Evolutionary conservation across 2,113 vertebrate species (phyloP).

Genomic region (Zapornia atra): DNA sequence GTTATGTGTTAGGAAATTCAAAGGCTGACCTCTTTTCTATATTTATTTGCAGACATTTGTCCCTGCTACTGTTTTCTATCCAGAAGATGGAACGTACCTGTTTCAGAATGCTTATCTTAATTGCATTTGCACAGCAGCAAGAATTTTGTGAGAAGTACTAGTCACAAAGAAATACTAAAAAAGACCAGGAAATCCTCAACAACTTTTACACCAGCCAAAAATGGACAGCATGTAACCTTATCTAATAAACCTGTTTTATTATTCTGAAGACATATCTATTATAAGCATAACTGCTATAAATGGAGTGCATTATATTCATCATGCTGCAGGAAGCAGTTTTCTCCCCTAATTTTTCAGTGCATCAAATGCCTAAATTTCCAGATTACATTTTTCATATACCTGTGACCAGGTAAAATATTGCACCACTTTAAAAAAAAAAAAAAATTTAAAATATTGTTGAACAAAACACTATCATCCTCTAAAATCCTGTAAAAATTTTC

Average conservation of each 20-base stretch:
- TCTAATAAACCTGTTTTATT: slow-evolving; percentile 57
- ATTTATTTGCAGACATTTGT: slow-evolving; percentile 44
- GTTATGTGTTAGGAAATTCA: slow-evolving; percentile 42
- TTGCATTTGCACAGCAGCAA: neutral
- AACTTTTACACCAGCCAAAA: slow-evolving; percentile 48
- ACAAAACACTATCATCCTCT: neutral
- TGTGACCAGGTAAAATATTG: neutral
- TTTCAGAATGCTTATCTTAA: neutral
- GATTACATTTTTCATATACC: neutral
- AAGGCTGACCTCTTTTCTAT: slow-evolving; percentile 46
- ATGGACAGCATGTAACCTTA: slow-evolving; percentile 46
- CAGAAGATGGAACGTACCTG: neutral
- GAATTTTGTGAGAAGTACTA: neutral
- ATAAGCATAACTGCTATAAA: neutral
- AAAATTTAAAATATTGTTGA: neutral
- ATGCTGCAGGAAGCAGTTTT: neutral
- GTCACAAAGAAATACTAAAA: neutral
- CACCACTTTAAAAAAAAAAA: neutral
- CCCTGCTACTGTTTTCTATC: slow-evolving; percentile 55
- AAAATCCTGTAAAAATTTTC: neutral
- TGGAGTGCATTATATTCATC: neutral
- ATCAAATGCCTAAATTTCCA: neutral
- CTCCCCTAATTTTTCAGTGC: neutral
- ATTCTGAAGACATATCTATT: neutral
- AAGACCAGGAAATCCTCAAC: slow-evolving; percentile 38